These are phyloP conservation scores for Drosophila infuscata DNA, from an alignment of 2,888 invertebrate species.

Conservation along the genomic window DNA sequence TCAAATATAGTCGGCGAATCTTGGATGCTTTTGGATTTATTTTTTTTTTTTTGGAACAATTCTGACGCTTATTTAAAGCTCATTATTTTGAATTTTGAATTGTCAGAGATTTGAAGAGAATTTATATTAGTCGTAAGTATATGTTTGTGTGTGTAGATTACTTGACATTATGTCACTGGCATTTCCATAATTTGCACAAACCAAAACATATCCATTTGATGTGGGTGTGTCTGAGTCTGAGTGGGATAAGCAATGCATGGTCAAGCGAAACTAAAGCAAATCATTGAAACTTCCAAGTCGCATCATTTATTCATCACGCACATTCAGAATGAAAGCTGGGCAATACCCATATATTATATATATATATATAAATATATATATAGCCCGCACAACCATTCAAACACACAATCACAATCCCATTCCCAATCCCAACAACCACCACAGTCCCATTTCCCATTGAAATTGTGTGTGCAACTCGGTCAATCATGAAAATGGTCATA, in stretches of 20 bases:
- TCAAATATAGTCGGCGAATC: neutral
- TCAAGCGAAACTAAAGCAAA: constrained; percentile 66
- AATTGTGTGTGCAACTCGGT: constrained; percentile 59
- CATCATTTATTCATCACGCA: constrained; percentile 80
- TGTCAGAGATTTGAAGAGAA: constrained; percentile 10
- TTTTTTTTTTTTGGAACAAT: neutral
- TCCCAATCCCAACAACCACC: neutral
- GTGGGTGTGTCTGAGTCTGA: constrained; percentile 12
- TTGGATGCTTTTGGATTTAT: neutral
- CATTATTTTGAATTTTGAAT: neutral
- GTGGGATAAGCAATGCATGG: constrained; percentile 24
- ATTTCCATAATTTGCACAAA: constrained; percentile 29
- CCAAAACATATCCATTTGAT: constrained; percentile 11
- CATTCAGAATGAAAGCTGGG: constrained; percentile 58
- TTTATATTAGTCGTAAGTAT: neutral
- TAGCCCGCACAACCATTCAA: constrained; percentile 12
- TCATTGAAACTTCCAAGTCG: constrained; percentile 68
- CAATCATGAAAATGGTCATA: constrained; percentile 76
- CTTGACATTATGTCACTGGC: constrained; percentile 32
- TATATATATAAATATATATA: too few relatives aligned
- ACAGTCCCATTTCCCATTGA: constrained; percentile 24
- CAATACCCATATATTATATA: constrained; percentile 54
- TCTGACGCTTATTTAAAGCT: neutral
- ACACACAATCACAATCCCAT: neutral
- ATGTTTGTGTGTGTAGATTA: constrained; percentile 24